A percentile compares a stretch with the other conserved stretches of the same genome.
Conservation (phyloP, 2,888 invertebrate genomes). For the Temnothorax rugatulus region DNA sequence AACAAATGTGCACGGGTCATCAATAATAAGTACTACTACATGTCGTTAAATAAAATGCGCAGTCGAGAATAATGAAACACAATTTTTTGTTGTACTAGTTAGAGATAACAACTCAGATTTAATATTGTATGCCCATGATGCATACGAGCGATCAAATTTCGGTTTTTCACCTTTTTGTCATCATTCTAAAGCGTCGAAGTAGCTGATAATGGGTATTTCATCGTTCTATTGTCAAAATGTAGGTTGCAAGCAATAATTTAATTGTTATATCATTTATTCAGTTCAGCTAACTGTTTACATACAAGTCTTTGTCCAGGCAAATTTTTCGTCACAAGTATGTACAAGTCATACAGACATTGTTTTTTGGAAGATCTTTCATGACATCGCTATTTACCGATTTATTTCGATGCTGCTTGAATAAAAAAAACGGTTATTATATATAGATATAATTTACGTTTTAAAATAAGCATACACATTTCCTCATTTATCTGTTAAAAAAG, state of each 20-base stretch:
- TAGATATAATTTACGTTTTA: no score
- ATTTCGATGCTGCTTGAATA: no score
- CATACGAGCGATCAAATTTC: not conserved
- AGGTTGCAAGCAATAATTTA: not conserved
- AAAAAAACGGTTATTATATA: no score
- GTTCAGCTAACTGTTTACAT: not conserved
- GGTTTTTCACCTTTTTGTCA: not conserved
- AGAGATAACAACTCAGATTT: not conserved
- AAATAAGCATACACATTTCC: no score
- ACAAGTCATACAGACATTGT: no score
- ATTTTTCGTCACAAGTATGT: no score
- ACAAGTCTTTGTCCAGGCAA: not conserved
- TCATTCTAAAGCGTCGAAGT: not conserved
- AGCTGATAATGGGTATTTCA: not conserved
- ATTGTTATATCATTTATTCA: not conserved
- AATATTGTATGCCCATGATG: not conserved
- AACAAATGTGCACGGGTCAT: no score
- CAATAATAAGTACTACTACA: not conserved
- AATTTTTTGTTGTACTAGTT: not conserved
- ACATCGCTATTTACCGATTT: no score
- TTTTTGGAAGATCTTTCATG: no score
- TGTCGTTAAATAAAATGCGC: not conserved
- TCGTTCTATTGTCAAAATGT: not conserved
- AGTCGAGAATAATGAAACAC: not conserved
- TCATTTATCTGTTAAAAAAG: no score